Base-by-base conservation (phyloP, 1,140 invertebrate species). In the Drosophila suzukii region DNA sequence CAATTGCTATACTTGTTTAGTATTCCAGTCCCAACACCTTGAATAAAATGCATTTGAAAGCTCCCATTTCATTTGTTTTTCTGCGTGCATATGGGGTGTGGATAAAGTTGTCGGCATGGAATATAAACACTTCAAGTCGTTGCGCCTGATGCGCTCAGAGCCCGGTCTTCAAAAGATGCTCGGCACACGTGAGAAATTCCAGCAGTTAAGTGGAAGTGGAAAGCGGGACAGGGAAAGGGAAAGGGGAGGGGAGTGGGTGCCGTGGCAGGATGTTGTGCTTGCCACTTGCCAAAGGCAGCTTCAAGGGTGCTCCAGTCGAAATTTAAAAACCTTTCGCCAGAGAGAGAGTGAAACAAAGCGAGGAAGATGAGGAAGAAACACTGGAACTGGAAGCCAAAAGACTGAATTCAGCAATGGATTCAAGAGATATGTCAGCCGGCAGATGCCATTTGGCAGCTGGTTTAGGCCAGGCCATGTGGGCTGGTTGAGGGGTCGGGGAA, bases 51-150 rank as follows among this genome's bases (percentile, higher is more conserved):
- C 11, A 1, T 15, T 39, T 27, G 13, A 10, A 6, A 6, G 1
- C n/a, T 13, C 6, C 4, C 2, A 4, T 24, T 30, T 24, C 13
- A 6, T 8, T 11, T 0, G 11, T 47, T 53, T 50, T 10, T 34
- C 13, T 7, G 30, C 15, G 70, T 56, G 56, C 49, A 20, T 4
- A 32, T 12, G 12, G 38, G 30, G 56, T 38, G 50, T 49, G 72
- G 75, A 70, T 55, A 78, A 79, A 79, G 76, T 75, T 81, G 54
- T 54, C 49, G 47, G 60, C 59, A 36, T 65, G 53, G 58, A 58
- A 71, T 63, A 81, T 75, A 80, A 71, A 81, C 77, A 75, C 78
- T 80, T 80, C 56, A 81, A 75, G 56, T 78, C 75, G 47, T 53
- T 72, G 61, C 55, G 66, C 76, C 63, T 77, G 75, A 76, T 77